Evolutionary conservation across 1,140 invertebrate genomes (phyloP), one percentile per base, ranked within the genome.

Genomic region (Drosophila kurseongensis): DNA sequence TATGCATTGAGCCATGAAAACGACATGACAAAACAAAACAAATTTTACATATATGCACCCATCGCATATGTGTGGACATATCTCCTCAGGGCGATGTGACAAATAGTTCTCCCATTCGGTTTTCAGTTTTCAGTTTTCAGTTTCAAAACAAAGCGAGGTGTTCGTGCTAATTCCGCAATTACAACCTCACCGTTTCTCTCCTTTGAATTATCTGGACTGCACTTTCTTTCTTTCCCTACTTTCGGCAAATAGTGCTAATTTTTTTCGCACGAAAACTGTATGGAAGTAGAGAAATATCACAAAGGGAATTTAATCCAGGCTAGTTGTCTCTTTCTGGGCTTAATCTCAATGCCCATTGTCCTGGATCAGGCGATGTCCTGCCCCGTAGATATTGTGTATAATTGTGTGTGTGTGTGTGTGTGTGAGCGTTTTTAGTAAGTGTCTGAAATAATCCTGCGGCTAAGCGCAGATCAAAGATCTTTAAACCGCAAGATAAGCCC

Each of bases 1-100:
- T 91, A 79, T 91, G 80, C 88, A 88, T 71, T 91, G 74, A 84
- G 74, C 80, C 88, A 88, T 91, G 80, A 91, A 91, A 91, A 67
- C 80, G 88, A 91, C 88, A 88, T 91, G 88, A 91, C 88, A 91
- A 88, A 91, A 91, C 88, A 91, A 91, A 91, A 80, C 88, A 88
- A 88, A 91, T 80, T 89, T 72, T 71, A 50, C 76, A 76, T 78
- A 77, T 72, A 76, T 78, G 77, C 68, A 81, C 75, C 3, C 78
- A 81, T 80, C 62, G 63, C 51, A 72, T 40, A 72, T 40, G 27
- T 54, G 52, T 56, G 10, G 36, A 42, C 60, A 36, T 44, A 18
- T 57, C 52, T 42, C n/a, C n/a, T 51, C 23, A 32, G 27, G 40
- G 59, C 29, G 47, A 60, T 79, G 80, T 86, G 82, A 86, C 83